Evolutionary conservation across 37 sponge, comb jelly and placozoan species (phyloP), one percentile per base, ranked within the genome.

Genomic region (Cladorhizidae sp.): DNA sequence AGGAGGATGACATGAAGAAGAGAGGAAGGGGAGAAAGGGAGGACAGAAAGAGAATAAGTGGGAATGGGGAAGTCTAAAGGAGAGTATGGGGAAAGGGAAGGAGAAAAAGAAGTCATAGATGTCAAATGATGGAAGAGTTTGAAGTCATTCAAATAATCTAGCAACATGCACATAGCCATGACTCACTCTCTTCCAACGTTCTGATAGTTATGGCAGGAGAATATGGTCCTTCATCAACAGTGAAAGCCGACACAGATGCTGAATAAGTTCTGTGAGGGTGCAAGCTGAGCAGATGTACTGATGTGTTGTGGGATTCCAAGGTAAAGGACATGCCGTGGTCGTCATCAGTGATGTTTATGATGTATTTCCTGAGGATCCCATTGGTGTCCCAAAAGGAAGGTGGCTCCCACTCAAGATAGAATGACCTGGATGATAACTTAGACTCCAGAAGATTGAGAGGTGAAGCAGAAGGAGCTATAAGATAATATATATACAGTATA

Each of bases 341-440:
- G 11, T 52, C 15, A 18, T 52, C 58, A 72, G 70, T 43, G 55
- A 81, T 56, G 55, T 72, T 55, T 14, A 81, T 41, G 14, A 81
- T 6, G 31, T 81, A 81, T 41, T 17, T 31, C 9, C 32, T 50
- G 61, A 81, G 37, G 40, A 72, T 29, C 31, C 82, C 82, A 81
- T 81, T 81, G 38, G 20, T 21, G 20, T 69, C 17, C 25, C 55
- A 58, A 50, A 18, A 17, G 22, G 59, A 26, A 64, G 82, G 82
- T 25, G 72, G 57, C n/a, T 56, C 35, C 82, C 82, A 81, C 0
- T 2, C 26, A n/a, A 81, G 61, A 22, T 25, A 6, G 61, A 72
- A 26, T 7, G 72, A 57, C 12, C 32, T 35, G 23, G 82, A 33
- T 18, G 26, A 63, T 15, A 52, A 15, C 15, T 52, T 15, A 52